Conservation (phyloP, 2,113 vertebrate genomes). For the Probosciger aterrimus region DNA sequence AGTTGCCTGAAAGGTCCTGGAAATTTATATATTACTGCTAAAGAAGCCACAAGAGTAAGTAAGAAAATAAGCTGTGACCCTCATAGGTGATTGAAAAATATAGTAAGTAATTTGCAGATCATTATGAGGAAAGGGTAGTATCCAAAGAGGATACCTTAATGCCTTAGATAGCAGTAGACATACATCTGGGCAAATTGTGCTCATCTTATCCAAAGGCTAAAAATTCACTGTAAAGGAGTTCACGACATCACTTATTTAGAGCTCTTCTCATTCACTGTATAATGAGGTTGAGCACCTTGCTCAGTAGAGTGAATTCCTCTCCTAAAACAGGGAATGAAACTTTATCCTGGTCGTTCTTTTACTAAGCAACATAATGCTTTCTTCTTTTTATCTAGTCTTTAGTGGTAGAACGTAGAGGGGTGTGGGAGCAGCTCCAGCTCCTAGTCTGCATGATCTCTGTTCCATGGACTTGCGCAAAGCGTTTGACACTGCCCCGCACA, state of each 20-base stretch:
- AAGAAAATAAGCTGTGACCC: background rate
- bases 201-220: background rate
- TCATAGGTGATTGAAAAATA: background rate
- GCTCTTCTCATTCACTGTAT: background rate
- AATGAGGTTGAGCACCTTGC: background rate
- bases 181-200: background rate
- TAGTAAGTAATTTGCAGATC: background rate
- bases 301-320: background rate
- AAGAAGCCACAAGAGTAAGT: background rate
- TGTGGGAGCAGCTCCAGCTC: background rate
- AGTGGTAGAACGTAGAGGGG: background rate
- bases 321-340: background rate
- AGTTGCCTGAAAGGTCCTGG: background rate
- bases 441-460: background rate
- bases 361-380: background rate
- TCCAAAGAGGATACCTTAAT: background rate
- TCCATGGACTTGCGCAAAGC: background rate
- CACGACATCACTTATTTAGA: background rate
- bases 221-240: background rate
- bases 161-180: background rate
- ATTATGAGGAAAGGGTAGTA: background rate
- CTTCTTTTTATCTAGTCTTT: background rate
- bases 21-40: background rate
- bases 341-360: background rate
- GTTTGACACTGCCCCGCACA: too few relatives aligned